phyloP scores from a whole-genome alignment of 2,888 invertebrate species.

The Drosophila tanythrix region DNA sequence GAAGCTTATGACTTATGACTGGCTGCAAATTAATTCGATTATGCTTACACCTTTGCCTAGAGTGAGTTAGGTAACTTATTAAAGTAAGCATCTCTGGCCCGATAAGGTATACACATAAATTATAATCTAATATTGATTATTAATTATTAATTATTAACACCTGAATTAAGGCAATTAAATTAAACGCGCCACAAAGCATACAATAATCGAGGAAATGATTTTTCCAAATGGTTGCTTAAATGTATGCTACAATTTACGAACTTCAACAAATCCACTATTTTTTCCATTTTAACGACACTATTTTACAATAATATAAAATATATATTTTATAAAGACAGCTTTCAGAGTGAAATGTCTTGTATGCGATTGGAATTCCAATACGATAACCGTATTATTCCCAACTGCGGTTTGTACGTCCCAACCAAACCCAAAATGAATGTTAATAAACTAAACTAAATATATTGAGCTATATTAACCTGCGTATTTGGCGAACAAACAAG shows the following conservation, averaged over 20 bases:
- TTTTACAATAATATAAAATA: neutral
- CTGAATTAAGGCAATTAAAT: neutral
- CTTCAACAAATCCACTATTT: neutral
- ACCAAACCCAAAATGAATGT: neutral
- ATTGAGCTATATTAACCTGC: neutral
- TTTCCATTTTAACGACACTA: neutral
- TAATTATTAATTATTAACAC: no score
- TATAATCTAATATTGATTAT: neutral
- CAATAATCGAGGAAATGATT: neutral
- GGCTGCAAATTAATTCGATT: neutral
- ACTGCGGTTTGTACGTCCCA: neutral
- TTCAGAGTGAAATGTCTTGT: neutral
- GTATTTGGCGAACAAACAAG: neutral
- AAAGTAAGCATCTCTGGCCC: neutral
- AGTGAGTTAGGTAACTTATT: neutral
- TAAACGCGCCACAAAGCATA: neutral
- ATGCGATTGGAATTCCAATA: neutral
- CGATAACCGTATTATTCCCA: no score
- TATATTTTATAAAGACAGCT: neutral
- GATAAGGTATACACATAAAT: neutral
- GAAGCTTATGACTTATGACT: neutral
- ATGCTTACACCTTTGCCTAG: neutral
- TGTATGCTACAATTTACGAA: slow-evolving; percentile 43
- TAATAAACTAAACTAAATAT: neutral
- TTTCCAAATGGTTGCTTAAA: slow-evolving; percentile 24